Conservation (phyloP, 2,797 vertebrate species). For the Enteromius afrohamiltoni region DNA sequence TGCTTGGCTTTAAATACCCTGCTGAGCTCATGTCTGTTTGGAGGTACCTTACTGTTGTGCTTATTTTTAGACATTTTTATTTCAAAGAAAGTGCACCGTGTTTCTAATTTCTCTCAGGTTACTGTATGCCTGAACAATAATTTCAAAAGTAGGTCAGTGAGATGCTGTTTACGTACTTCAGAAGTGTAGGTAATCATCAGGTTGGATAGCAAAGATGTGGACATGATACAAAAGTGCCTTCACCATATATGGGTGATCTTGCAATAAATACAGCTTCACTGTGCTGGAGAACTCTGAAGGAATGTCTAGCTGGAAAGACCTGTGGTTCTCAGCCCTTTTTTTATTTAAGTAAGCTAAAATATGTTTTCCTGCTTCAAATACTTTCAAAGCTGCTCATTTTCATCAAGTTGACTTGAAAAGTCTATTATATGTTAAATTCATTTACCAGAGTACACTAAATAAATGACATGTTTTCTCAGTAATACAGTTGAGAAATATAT, state of each 20-base stretch:
- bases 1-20: neutral
- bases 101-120: neutral
- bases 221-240: neutral
- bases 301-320: neutral
- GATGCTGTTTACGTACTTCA: neutral
- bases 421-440: neutral
- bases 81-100: too few species aligned
- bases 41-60: neutral
- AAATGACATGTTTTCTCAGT: too few species aligned
- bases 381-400: neutral
- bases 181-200: neutral
- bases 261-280: neutral
- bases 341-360: too few species aligned
- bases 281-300: neutral
- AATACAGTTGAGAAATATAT: too few species aligned
- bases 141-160: neutral
- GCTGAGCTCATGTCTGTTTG: neutral
- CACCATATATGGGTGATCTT: neutral
- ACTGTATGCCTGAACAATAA: neutral
- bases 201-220: neutral
- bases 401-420: neutral
- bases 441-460: neutral
- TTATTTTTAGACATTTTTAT: neutral
- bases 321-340: neutral
- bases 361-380: too few species aligned